These are phyloP conservation scores for Paramacrobiotus metropolitanus DNA, from an alignment of 1,140 invertebrate genomes.

Conservation along the genomic window DNA sequence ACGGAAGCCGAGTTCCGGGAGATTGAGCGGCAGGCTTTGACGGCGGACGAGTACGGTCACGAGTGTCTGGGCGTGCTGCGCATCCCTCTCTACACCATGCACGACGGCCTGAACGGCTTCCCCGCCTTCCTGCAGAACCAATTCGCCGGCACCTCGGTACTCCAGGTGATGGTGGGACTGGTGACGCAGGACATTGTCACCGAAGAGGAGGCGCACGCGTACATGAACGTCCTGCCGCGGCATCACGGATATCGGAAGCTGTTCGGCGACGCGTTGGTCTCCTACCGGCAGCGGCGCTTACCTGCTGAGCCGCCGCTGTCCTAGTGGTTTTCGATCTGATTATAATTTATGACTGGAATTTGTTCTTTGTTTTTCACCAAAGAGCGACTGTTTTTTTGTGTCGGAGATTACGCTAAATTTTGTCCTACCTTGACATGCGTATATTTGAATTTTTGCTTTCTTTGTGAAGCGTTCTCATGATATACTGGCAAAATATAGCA, in stretches of 20 bases:
- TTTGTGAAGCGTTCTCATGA: no score
- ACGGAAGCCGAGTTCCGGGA: slow-evolving; percentile 20
- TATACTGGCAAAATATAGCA: no score
- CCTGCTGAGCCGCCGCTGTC: no score
- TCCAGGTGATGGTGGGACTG: not conserved
- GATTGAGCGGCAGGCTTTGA: slow-evolving; percentile 20
- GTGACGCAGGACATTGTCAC: not conserved
- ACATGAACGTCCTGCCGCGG: not conserved
- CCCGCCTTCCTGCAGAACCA: slow-evolving; percentile 28
- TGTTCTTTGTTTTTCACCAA: no score
- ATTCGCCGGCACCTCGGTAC: slow-evolving; percentile 23
- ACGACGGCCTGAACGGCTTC: slow-evolving; percentile 27
- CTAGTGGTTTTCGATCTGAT: no score
- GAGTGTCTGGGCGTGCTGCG: slow-evolving; percentile 28
- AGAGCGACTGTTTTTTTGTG: no score
- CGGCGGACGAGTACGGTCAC: slow-evolving; percentile 24
- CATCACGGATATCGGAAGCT: not conserved
- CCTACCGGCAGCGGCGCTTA: not conserved
- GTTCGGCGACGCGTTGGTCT: not conserved
- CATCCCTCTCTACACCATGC: slow-evolving; percentile 30
- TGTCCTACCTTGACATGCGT: no score
- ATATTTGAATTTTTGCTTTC: no score
- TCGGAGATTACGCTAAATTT: no score
- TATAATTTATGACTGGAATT: no score
- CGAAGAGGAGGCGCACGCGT: not conserved